These are phyloP conservation scores for Chaunax sp. DNA, from an alignment of 2,797 vertebrate genomes.

Conservation along the genomic window DNA sequence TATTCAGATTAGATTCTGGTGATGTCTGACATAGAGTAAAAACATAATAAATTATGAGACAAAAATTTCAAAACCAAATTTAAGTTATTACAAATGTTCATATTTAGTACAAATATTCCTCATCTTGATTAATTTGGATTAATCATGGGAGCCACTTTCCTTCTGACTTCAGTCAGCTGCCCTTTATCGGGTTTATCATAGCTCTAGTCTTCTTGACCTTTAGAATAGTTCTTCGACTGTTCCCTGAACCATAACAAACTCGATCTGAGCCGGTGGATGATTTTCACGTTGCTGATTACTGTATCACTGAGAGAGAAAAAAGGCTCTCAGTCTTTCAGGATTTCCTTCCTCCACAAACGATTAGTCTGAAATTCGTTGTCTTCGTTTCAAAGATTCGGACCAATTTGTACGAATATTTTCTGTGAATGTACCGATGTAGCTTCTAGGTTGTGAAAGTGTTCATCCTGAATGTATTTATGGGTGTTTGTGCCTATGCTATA, in stretches of 20 bases:
- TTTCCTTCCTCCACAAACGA: not conserved
- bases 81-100: no score
- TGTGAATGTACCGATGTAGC: not conserved
- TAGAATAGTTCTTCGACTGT: not conserved
- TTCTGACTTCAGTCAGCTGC: not conserved
- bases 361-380: slow-evolving; percentile 4
- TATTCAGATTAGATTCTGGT: no score
- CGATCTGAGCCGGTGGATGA: not conserved
- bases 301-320: not conserved
- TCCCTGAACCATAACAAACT: not conserved
- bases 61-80: no score
- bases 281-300: slow-evolving; percentile 10
- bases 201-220: no score
- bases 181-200: not conserved
- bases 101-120: slow-evolving; percentile 9
- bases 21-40: no score
- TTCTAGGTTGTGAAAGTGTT: no score
- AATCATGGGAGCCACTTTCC: not conserved
- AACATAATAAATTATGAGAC: no score
- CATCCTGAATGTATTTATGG: not conserved
- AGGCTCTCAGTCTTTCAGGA: not conserved
- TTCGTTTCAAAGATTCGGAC: not conserved
- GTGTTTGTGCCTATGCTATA: slow-evolving; percentile 35
- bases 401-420: not conserved
- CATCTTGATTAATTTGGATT: not conserved